Conservation (phyloP, 2,113 vertebrate genomes). For the Crypturellus undulatus region DNA sequence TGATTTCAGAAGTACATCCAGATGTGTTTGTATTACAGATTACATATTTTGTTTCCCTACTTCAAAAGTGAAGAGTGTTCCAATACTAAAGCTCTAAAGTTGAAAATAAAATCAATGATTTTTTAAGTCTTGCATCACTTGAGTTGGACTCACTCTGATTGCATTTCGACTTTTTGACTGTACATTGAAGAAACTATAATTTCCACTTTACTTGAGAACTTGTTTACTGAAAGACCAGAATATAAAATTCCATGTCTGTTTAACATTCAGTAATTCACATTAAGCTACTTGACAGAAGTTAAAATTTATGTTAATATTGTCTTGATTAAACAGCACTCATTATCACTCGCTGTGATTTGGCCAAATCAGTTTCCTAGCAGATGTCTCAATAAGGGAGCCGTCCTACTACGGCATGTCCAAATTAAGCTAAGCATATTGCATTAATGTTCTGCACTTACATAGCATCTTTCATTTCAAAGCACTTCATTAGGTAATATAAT, state of each 20-base stretch:
- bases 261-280: slow-evolving; percentile 46
- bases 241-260: not conserved
- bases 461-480: slow-evolving; percentile 1
- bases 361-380: slow-evolving; percentile 36
- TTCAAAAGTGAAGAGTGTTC: not conserved
- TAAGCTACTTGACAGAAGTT: slow-evolving; percentile 42
- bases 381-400: slow-evolving; percentile 15
- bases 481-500: not conserved
- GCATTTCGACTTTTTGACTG: not conserved
- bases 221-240: slow-evolving; percentile 8
- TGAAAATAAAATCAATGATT: not conserved
- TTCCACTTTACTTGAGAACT: not conserved
- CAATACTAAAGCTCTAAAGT: not conserved
- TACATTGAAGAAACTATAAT: not conserved
- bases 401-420: not conserved
- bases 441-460: not conserved
- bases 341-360: slow-evolving; percentile 18
- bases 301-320: slow-evolving; percentile 52
- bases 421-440: slow-evolving; percentile 7
- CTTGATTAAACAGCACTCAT: slow-evolving; percentile 57
- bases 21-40: not conserved
- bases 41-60: not conserved
- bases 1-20: not conserved
- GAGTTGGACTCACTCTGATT: not conserved
- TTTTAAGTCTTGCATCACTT: not conserved